These are phyloP conservation scores for Leptinotarsa rubiginosa DNA, from an alignment of 2,888 invertebrate species.

Conservation along the genomic window DNA sequence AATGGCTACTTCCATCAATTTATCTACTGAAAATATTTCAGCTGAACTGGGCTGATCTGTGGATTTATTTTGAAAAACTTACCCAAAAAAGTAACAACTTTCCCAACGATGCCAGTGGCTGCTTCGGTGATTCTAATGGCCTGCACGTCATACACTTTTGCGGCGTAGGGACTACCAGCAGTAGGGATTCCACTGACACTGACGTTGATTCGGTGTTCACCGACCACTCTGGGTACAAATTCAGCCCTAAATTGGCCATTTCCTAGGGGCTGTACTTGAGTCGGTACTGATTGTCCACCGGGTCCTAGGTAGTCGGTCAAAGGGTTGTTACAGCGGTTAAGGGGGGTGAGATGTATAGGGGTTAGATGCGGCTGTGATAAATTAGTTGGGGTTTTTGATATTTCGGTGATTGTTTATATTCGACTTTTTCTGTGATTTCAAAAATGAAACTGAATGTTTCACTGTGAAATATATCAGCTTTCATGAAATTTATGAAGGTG, in stretches of 20 bases:
- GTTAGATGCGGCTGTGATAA: neutral
- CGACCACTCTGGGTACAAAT: conserved; percentile 91
- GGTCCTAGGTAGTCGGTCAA: conserved; percentile 76
- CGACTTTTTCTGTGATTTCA: no score
- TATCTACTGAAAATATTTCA: neutral
- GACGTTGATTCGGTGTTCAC: conserved; percentile 91
- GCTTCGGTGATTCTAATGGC: conserved; percentile 95
- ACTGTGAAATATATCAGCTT: no score
- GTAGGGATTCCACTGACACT: conserved; percentile 85
- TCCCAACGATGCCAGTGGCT: conserved; percentile 86
- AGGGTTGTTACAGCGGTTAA: conserved; percentile 37
- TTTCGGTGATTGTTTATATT: neutral
- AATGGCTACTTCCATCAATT: no score
- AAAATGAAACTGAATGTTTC: no score
- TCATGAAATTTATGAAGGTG: no score
- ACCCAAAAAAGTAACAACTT: conserved; percentile 92
- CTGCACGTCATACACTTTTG: conserved; percentile 94
- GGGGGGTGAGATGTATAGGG: neutral
- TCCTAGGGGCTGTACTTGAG: conserved; percentile 87
- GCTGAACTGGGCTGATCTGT: neutral
- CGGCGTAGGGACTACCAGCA: conserved; percentile 92
- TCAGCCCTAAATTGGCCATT: conserved; percentile 88
- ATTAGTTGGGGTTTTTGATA: neutral
- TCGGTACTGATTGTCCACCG: conserved; percentile 89
- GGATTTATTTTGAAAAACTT: conserved; percentile 49